Conservation (phyloP, 92 coral and sea anemone genomes). For the Umimayanthus kanabou region DNA sequence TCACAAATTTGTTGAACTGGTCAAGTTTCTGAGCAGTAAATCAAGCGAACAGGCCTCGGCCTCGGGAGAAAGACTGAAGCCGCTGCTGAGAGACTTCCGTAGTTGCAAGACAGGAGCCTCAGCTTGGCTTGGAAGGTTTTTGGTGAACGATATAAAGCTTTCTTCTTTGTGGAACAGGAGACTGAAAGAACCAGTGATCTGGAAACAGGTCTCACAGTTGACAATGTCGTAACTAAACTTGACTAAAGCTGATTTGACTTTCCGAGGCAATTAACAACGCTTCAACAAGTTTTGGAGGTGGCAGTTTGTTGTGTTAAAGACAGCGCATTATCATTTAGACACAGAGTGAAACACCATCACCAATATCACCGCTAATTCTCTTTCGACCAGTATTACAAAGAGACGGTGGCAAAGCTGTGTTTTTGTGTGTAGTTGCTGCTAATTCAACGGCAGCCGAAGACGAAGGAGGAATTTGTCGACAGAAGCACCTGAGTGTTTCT, state of each 20-base stretch:
- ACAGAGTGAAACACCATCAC: background rate
- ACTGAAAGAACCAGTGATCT: background rate
- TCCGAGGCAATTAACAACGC: conserved; percentile 1
- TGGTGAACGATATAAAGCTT: background rate
- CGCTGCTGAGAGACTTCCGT: background rate
- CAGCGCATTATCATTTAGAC: background rate
- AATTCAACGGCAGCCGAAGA: background rate
- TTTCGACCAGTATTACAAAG: background rate
- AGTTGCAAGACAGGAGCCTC: background rate
- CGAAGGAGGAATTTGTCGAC: background rate
- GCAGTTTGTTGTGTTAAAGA: background rate
- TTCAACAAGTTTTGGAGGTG: background rate
- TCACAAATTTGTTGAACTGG: background rate
- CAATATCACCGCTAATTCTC: background rate
- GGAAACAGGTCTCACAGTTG: background rate
- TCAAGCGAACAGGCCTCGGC: background rate
- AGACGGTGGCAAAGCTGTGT: background rate
- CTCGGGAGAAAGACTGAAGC: background rate
- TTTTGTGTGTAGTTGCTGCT: background rate
- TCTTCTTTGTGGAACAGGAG: background rate
- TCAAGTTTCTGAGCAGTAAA: background rate
- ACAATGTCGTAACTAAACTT: too few relatives aligned
- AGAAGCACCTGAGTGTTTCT: background rate
- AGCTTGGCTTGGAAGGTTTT: background rate
- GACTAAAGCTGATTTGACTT: background rate